Evolutionary conservation across 2,888 invertebrate genomes (phyloP).

Genomic region (Syrphus vitripennis): DNA sequence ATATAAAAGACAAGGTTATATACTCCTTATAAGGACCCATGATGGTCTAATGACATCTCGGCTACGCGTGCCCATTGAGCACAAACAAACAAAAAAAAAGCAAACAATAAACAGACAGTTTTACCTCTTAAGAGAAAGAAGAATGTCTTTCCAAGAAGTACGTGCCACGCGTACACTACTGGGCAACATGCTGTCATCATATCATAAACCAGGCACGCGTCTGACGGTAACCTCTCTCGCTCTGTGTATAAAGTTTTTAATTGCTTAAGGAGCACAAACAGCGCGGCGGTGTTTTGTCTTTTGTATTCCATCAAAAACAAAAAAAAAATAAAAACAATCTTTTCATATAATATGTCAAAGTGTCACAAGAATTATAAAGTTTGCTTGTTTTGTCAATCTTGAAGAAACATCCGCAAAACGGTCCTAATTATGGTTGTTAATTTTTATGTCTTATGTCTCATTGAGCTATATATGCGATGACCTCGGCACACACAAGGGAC

Average conservation of each 20-base stretch:
- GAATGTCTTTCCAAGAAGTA: conserved; percentile 47
- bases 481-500: conserved; percentile 6
- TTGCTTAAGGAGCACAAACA: conserved; percentile 39
- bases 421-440: conserved; percentile 24
- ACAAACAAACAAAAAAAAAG: neutral
- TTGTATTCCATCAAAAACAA: conserved; percentile 8
- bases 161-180: conserved; percentile 58
- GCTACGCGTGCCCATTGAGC: neutral
- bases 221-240: conserved; percentile 44
- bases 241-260: conserved; percentile 41
- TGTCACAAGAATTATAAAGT: conserved; percentile 55
- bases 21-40: conserved; percentile 13
- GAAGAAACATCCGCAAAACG: neutral
- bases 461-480: too few species aligned
- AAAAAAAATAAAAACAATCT: too few species aligned
- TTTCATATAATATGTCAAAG: conserved; percentile 31
- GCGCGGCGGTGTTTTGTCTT: neutral
- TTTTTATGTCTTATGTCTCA: neutral
- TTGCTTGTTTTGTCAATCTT: neutral
- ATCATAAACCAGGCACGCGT: conserved; percentile 67
- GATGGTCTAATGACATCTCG: conserved; percentile 13
- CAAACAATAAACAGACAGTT: neutral
- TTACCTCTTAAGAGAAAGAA: conserved; percentile 24
- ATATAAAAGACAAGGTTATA: conserved; percentile 1
- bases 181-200: conserved; percentile 28